Evolutionary conservation across 2,113 vertebrate species (phyloP), one percentile per base, ranked within the genome.

Genomic region (Alethe diademata): DNA sequence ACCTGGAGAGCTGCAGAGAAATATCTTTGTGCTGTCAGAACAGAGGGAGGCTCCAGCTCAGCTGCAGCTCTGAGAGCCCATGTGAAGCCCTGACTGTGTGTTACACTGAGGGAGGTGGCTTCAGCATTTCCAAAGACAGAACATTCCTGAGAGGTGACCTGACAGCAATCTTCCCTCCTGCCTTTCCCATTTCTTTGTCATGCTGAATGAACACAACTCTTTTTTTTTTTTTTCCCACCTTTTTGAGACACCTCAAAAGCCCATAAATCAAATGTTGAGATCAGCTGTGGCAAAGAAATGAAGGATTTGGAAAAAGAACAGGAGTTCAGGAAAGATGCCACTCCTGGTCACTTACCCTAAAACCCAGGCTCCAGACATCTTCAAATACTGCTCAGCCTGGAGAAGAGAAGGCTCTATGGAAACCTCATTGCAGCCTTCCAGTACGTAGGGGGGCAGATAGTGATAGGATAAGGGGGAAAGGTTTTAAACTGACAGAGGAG

Each of bases 121-220:
- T 72, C 79, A 83, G 66, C 51, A 38, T 61, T 88, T 91, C 64
- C 60, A 94, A 8, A n/a, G 58, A 82, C 75, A 86, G 64, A 42
- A 80, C 83, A 92, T 91, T 92, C 87, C 84, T 89, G 74, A 86
- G 87, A 84, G 29, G 51, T 95, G 93, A 96, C 60, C 47, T 1
- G 18, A 67, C 45, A 51, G 60, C 75, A 80, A 3, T 11, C 25
- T 10, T 5, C 19, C 6, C 8, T 16, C 8, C 53, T 0, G 20
- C 40, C 28, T 60, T 72, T 90, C 62, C 58, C 70, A 40, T 76
- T 80, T 72, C 40, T 93, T 86, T 92, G 83, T 88, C 86, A 88
- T 51, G 26, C 45, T 58, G 58, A 86, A 74, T 23, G 40, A 83
- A 86, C 67, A 24, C 25, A 88, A 66, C 33, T 84, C 19, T 54